These are phyloP conservation scores for Liasis olivaceus DNA, from an alignment of 2,797 vertebrate species.

Conservation along the genomic window DNA sequence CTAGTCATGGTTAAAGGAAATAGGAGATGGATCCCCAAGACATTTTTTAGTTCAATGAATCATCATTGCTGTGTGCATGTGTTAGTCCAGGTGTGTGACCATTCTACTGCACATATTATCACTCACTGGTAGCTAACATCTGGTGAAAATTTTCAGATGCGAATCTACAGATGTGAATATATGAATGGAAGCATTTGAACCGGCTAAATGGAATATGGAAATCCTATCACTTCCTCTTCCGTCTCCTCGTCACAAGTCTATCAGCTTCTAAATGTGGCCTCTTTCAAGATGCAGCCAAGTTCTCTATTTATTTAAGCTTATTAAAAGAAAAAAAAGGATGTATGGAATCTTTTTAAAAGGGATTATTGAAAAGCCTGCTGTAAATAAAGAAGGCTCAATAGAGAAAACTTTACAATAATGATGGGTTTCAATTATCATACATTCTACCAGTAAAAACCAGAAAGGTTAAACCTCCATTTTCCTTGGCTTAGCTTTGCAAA, in stretches of 20 bases:
- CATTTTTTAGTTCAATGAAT: not conserved
- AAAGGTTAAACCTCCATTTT: conserved; percentile 70
- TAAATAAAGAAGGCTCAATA: conserved; percentile 68
- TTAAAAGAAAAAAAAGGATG: conserved; percentile 49
- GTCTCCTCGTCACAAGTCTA: conserved; percentile 30
- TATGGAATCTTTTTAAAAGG: conserved; percentile 29
- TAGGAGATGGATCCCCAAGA: not conserved
- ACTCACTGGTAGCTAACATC: not conserved
- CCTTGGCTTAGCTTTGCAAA: conserved; percentile 72
- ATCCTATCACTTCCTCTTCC: conserved; percentile 17
- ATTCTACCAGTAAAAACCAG: conserved; percentile 71
- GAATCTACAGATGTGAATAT: not conserved
- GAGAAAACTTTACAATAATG: conserved; percentile 69
- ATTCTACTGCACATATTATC: not conserved
- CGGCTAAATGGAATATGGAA: not conserved
- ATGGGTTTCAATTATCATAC: conserved; percentile 72
- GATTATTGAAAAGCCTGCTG: conserved; percentile 56
- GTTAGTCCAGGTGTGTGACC: not conserved
- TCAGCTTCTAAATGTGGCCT: conserved; percentile 6
- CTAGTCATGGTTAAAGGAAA: not conserved
- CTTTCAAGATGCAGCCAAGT: conserved; percentile 20
- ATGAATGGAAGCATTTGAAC: not conserved
- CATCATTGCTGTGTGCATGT: not conserved
- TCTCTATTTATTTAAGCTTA: conserved; percentile 49
- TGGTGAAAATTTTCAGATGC: not conserved